phyloP scores from a whole-genome alignment of 2,888 invertebrate genomes.

The Coleophora flavipennella region DNA sequence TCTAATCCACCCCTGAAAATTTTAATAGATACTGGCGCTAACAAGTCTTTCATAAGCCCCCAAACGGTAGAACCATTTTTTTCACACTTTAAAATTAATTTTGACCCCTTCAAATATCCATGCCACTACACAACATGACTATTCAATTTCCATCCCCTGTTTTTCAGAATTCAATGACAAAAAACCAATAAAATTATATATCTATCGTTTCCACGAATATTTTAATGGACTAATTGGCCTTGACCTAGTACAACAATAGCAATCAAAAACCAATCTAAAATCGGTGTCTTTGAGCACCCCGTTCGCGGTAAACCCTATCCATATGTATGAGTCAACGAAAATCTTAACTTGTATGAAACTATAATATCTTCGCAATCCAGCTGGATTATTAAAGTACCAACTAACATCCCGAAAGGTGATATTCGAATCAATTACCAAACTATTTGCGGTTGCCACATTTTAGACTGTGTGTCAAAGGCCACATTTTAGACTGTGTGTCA shows the following conservation, averaged over 20 bases:
- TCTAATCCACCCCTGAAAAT: slow-evolving; percentile 11
- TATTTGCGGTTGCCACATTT: slow-evolving; percentile 7
- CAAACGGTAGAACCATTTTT: neutral
- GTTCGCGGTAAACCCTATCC: slow-evolving; percentile 8
- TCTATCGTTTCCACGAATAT: slow-evolving; percentile 12
- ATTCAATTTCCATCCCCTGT: slow-evolving; percentile 13
- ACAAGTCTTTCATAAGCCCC: neutral
- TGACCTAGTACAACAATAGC: slow-evolving; percentile 16
- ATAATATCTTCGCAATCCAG: slow-evolving; percentile 9
- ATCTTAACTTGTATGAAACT: slow-evolving; percentile 12
- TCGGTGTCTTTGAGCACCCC: slow-evolving; percentile 10
- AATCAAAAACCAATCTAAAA: slow-evolving; percentile 16
- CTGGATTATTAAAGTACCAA: slow-evolving; percentile 7
- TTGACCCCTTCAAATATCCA: slow-evolving; percentile 3
- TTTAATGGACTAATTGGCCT: slow-evolving; percentile 16
- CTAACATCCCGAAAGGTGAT: slow-evolving; percentile 6
- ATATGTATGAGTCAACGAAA: no score
- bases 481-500: slow-evolving; percentile 10
- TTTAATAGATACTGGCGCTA: slow-evolving; percentile 8
- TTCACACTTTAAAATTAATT: neutral
- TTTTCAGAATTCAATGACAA: slow-evolving; percentile 13
- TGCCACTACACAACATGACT: slow-evolving; percentile 7
- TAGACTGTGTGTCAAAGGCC: no score
- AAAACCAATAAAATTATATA: slow-evolving; percentile 6
- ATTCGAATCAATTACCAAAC: slow-evolving; percentile 5